A percentile compares a stretch with the other conserved stretches of the same genome.
These are phyloP conservation scores for Beroe ovata DNA, from an alignment of 37 sponge, comb jelly and placozoan genomes.

Conservation along the genomic window DNA sequence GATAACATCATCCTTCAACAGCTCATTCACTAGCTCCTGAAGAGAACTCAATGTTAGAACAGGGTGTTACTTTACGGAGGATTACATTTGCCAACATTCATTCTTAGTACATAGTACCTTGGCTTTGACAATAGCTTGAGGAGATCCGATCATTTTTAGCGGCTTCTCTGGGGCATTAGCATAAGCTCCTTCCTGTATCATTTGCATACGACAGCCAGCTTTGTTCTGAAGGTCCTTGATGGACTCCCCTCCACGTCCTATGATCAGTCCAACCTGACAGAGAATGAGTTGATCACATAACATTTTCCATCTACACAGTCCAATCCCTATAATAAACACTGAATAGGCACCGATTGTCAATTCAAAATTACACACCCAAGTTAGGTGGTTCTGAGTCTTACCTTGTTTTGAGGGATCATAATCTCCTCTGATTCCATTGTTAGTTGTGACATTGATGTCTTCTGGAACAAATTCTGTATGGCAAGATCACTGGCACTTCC, in stretches of 20 bases:
- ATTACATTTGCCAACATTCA: too few species aligned
- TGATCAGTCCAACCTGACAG: conserved; percentile 85
- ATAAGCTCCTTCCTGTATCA: conserved; percentile 92
- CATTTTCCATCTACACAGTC: too few species aligned
- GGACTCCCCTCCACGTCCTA: conserved; percentile 75
- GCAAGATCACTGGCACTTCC: conserved; percentile 33
- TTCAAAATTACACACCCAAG: too few species aligned
- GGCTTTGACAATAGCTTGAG: conserved; percentile 51
- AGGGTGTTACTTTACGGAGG: too few species aligned
- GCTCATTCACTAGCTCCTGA: conserved; percentile 41
- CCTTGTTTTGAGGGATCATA: conserved; percentile 85
- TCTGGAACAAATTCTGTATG: conserved; percentile 10
- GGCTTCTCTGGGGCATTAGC: conserved; percentile 88
- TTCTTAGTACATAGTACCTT: too few species aligned
- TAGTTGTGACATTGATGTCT: conserved; percentile 22
- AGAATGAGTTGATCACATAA: too few species aligned
- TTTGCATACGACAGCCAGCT: conserved; percentile 92
- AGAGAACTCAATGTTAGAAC: too few species aligned
- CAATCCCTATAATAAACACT: too few species aligned
- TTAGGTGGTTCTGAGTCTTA: too few species aligned
- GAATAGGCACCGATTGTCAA: too few species aligned
- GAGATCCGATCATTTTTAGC: conserved; percentile 75
- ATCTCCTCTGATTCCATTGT: conserved; percentile 75
- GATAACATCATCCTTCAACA: conserved; percentile 57
- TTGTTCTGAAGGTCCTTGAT: conserved; percentile 75